A percentile compares a stretch with the other conserved stretches of the same genome.
These are phyloP conservation scores for Hylyphantes graminicola DNA, from an alignment of 1,140 invertebrate species.

Conservation along the genomic window DNA sequence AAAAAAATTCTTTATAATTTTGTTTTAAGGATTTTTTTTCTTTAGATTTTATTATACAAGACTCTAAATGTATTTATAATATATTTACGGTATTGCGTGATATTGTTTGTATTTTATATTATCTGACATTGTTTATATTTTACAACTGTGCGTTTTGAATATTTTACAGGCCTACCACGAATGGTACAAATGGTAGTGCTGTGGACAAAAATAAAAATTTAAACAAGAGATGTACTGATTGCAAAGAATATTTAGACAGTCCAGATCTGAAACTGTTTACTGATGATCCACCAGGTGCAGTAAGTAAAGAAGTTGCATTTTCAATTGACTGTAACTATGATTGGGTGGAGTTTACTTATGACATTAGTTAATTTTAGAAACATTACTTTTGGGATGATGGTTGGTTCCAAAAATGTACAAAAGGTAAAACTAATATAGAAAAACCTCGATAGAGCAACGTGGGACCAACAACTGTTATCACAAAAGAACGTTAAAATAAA, in stretches of 20 bases:
- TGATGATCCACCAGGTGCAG: constrained; percentile 37
- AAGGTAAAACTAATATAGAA: too few relatives aligned
- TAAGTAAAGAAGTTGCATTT: constrained; percentile 6
- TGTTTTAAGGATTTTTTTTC: neutral
- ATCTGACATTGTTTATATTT: neutral
- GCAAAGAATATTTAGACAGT: constrained; percentile 75
- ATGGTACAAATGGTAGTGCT: too few relatives aligned
- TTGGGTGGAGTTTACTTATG: too few relatives aligned
- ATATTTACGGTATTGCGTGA: too few relatives aligned
- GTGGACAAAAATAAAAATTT: neutral
- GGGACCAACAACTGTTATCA: too few relatives aligned
- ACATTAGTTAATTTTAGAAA: neutral
- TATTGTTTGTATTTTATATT: neutral
- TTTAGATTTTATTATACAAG: neutral
- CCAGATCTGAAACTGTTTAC: constrained; percentile 71
- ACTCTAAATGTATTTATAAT: too few relatives aligned
- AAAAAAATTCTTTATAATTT: too few relatives aligned
- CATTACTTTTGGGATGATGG: neutral
- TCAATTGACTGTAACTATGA: too few relatives aligned
- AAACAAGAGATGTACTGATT: constrained; percentile 66
- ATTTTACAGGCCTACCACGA: neutral
- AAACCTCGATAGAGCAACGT: too few relatives aligned
- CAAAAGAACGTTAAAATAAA: too few relatives aligned
- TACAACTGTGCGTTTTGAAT: too few relatives aligned
- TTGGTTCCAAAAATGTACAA: too few relatives aligned